phyloP scores from a whole-genome alignment of 2,797 vertebrate genomes.

The Xenentodon cancila region DNA sequence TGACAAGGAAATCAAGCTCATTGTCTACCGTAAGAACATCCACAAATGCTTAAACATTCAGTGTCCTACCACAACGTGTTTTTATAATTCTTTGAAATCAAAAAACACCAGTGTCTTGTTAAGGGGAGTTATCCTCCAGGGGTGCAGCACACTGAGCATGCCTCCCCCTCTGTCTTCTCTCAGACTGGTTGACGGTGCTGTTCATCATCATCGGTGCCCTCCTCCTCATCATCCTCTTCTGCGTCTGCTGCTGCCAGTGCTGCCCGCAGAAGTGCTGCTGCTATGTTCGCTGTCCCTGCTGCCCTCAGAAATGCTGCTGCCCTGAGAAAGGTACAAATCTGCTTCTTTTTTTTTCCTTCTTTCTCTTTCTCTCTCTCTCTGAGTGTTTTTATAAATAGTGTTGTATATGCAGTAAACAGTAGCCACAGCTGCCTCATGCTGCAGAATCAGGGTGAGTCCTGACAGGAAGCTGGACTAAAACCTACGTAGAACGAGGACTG shows the following conservation, averaged over 20 bases:
- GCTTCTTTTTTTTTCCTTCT: background rate
- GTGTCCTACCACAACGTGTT: no score
- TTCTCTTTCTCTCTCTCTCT: no score
- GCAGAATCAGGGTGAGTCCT: no score
- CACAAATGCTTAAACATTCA: background rate
- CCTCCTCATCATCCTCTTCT: conserved; percentile 87
- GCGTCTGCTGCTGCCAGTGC: conserved; percentile 97
- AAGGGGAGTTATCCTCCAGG: no score
- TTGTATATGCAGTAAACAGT: no score
- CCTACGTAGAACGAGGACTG: no score
- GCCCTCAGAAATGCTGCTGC: conserved; percentile 93
- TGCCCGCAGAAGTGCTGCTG: conserved; percentile 97
- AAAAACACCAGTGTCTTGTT: no score
- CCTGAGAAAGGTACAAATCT: conserved; percentile 77
- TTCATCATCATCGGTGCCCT: conserved; percentile 88
- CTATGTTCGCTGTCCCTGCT: conserved; percentile 94
- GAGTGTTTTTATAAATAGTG: background rate
- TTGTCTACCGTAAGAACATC: conserved; percentile 90
- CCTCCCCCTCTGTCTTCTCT: background rate
- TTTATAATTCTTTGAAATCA: no score
- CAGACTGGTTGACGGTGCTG: conserved; percentile 95
- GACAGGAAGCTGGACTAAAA: no score
- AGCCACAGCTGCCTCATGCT: no score
- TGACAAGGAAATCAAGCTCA: conserved; percentile 90
- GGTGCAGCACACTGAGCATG: background rate